Evolutionary conservation across 1,140 invertebrate species (phyloP), one percentile per base, ranked within the genome.

Genomic region (Ctenoplectra terminalis): DNA sequence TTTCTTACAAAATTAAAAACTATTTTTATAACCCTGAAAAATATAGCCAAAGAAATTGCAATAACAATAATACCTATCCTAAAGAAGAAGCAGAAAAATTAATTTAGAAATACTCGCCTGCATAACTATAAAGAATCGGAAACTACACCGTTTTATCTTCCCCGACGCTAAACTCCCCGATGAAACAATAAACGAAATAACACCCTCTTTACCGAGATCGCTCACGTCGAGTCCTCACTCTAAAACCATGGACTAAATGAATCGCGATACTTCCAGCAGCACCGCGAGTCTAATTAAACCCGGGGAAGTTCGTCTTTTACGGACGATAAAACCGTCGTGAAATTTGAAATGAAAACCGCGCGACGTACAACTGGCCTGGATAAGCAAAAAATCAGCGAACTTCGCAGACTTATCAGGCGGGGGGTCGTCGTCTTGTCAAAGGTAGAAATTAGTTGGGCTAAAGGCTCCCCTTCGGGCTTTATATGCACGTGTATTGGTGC

Each of bases 321-420:
- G 34, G 52, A 23, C 52, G 52, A 72, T 72, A 72, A 72, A 72
- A 56, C 50, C 20, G 34, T 20, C 17, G 67, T 26, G 31, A 70
- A 29, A 71, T 67, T 43, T 63, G 20, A 75, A 66, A 75, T 20
- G 58, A 50, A 61, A 50, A 74, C 17, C 7, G 23, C 34, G 34
- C 34, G 73, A 15, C 17, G 60, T 23, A 63, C 8, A 0, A 11
- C 29, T 23, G 7, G 6, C 29, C 8, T 20, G 17, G 8, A 23
- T 6, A 7, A 0, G 17, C 20, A 34, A 61, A 60, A 37, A 61
- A 26, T 71, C 26, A 9, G 34, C n/a, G 8, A 15, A 43, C 15
- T n/a, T 20, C 15, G 37, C 37, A 9, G 17, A 43, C 48, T 76
- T 76, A 66, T 56, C 34, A 23, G 23, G 1, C 9, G 17, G 7